phyloP scores from a whole-genome alignment of 1,140 invertebrate species.

The Scaptomyza montana region DNA sequence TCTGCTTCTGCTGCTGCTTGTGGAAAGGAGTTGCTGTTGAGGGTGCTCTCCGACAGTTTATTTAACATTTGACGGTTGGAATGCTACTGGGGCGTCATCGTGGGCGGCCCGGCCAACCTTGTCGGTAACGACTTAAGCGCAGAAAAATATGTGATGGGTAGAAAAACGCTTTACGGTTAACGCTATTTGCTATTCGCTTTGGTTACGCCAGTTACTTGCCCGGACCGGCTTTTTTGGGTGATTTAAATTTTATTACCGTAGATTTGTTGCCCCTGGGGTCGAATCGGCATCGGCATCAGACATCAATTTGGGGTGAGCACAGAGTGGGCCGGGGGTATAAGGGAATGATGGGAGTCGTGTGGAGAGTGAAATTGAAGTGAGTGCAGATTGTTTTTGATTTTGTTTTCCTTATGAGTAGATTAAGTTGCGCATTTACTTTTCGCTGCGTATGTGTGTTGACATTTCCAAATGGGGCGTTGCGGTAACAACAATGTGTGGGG shows the following conservation, averaged over 20 bases:
- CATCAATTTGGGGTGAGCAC: not conserved
- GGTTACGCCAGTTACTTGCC: slow-evolving; percentile 37
- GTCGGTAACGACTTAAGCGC: slow-evolving; percentile 64
- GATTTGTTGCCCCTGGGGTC: slow-evolving; percentile 44
- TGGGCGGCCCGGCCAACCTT: slow-evolving; percentile 39
- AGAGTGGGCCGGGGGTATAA: not conserved
- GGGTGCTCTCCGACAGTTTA: slow-evolving; percentile 31
- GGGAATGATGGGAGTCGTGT: not conserved
- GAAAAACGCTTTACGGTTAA: slow-evolving; percentile 42
- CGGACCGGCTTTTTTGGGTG: slow-evolving; percentile 53
- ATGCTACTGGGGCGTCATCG: slow-evolving; percentile 45
- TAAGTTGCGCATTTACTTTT: slow-evolving; percentile 71
- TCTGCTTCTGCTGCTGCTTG: too few relatives aligned
- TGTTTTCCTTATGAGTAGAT: slow-evolving; percentile 47
- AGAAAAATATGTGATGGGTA: slow-evolving; percentile 35
- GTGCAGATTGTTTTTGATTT: slow-evolving; percentile 72
- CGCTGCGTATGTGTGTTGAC: slow-evolving; percentile 53
- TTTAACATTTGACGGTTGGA: slow-evolving; percentile 47
- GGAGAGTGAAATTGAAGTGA: slow-evolving; percentile 70
- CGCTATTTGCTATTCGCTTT: slow-evolving; percentile 38
- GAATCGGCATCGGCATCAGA: slow-evolving; percentile 1
- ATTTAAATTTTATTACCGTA: slow-evolving; percentile 82
- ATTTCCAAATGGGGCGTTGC: slow-evolving; percentile 41
- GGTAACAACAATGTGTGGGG: not conserved
- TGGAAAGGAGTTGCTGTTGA: not conserved